phyloP scores from a whole-genome alignment of 1,140 invertebrate species.

The Trialeurodes vaporariorum region DNA sequence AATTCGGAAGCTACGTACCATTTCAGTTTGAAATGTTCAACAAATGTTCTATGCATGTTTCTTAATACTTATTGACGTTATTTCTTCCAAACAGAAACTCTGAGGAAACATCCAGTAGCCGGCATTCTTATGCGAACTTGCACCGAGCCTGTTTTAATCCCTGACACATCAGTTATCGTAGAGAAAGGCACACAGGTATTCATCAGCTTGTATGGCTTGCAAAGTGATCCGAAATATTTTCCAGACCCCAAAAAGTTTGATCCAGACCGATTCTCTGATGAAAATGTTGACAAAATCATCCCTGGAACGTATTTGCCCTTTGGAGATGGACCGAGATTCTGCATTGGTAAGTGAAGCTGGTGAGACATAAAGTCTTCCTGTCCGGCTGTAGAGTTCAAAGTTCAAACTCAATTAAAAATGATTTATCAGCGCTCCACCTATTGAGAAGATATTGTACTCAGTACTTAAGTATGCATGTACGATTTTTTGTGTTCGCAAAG shows the following conservation, averaged over 20 bases:
- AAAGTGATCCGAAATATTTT: constrained; percentile 32
- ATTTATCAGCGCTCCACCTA: no score
- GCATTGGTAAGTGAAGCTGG: constrained; percentile 41
- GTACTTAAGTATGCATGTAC: no score
- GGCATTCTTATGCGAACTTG: constrained; percentile 37
- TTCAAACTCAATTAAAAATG: no score
- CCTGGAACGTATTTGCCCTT: constrained; percentile 41
- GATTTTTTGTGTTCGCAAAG: no score
- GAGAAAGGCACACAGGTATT: constrained; percentile 30
- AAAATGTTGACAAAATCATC: constrained; percentile 24
- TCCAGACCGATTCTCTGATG: constrained; percentile 32
- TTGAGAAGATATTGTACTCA: no score
- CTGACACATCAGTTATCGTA: constrained; percentile 15
- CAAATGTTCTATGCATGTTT: no score
- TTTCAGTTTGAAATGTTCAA: no score
- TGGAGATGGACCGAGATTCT: constrained; percentile 48
- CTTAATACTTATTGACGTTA: no score
- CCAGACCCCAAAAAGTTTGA: constrained; percentile 33
- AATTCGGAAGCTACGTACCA: no score
- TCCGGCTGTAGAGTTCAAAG: no score
- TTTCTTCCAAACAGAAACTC: constrained; percentile 36
- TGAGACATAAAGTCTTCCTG: no score
- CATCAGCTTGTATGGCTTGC: constrained; percentile 34
- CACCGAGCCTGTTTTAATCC: constrained; percentile 33
- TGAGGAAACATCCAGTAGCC: constrained; percentile 43